Percentiles rank a stretch among this genome's conserved stretches.
phyloP scores from a whole-genome alignment of 1,140 invertebrate genomes.

The Heliothis subflexa region DNA sequence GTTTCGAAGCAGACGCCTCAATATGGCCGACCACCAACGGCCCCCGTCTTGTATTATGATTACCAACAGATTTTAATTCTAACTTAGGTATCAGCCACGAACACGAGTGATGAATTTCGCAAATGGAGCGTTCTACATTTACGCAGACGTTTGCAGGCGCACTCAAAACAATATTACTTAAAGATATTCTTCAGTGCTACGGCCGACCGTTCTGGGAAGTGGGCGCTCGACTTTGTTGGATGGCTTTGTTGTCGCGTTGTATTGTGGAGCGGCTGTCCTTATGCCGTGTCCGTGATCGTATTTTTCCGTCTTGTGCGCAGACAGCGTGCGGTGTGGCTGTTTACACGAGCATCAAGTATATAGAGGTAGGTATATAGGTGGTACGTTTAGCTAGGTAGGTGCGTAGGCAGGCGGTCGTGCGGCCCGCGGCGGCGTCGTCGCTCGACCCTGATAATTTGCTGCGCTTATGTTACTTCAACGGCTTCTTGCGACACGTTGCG shows the following conservation, averaged over 20 bases:
- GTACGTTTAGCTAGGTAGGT: constrained; percentile 61
- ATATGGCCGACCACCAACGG: constrained; percentile 72
- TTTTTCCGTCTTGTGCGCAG: constrained; percentile 74
- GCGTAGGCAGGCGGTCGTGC: constrained; percentile 72
- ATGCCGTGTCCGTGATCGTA: constrained; percentile 67
- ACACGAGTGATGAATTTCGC: neutral
- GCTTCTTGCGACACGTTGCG: constrained; percentile 80
- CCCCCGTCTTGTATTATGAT: constrained; percentile 45
- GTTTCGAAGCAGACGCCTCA: constrained; percentile 77
- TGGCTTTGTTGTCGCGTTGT: constrained; percentile 57
- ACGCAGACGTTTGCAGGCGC: constrained; percentile 27
- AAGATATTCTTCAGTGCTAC: constrained; percentile 47
- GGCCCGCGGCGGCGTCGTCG: constrained; percentile 70
- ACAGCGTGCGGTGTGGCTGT: constrained; percentile 63
- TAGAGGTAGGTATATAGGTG: constrained; percentile 52
- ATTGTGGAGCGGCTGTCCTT: constrained; percentile 69
- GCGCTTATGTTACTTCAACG: constrained; percentile 83
- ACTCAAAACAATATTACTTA: constrained; percentile 34
- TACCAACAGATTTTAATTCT: constrained; percentile 41
- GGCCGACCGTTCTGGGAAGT: constrained; percentile 54
- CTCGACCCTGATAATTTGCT: constrained; percentile 83
- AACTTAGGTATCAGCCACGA: constrained; percentile 8
- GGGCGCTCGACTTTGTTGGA: constrained; percentile 49
- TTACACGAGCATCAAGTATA: constrained; percentile 64
- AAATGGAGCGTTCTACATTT: constrained; percentile 27